Conservation (phyloP, 2,113 vertebrate species). For the Corythaixoides concolor region DNA sequence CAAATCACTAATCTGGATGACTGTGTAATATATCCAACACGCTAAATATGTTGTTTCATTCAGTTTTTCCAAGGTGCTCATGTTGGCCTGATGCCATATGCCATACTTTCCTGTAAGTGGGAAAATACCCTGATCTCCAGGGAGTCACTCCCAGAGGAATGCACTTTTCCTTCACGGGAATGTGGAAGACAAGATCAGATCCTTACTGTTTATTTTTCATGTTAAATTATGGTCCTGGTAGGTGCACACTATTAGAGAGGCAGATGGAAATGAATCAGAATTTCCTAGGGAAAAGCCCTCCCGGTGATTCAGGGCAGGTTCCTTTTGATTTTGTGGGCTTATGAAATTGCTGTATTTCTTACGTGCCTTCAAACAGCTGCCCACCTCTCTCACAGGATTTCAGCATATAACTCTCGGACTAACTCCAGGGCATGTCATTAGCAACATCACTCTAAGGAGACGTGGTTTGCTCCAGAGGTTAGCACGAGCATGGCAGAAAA, state of each 20-base stretch:
- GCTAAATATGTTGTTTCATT: not conserved
- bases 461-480: not conserved
- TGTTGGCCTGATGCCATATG: not conserved
- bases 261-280: not conserved
- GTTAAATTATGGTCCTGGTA: not conserved
- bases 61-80: not conserved
- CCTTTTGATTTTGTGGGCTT: not conserved
- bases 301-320: not conserved
- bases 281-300: not conserved
- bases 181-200: not conserved
- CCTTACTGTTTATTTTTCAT: not conserved
- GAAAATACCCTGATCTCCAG: not conserved
- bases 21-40: constrained; percentile 14
- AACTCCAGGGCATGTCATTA: not conserved
- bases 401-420: not conserved
- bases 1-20: constrained; percentile 26
- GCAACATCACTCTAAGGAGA: not conserved
- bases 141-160: not conserved
- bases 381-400: not conserved
- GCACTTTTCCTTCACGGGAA: not conserved
- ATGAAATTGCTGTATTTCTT: not conserved
- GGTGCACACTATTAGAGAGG: not conserved
- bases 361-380: not conserved
- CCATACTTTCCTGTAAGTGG: not conserved
- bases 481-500: not conserved